These are phyloP conservation scores for Entomobrya multifasciata DNA, from an alignment of 2,888 invertebrate genomes.

Conservation along the genomic window DNA sequence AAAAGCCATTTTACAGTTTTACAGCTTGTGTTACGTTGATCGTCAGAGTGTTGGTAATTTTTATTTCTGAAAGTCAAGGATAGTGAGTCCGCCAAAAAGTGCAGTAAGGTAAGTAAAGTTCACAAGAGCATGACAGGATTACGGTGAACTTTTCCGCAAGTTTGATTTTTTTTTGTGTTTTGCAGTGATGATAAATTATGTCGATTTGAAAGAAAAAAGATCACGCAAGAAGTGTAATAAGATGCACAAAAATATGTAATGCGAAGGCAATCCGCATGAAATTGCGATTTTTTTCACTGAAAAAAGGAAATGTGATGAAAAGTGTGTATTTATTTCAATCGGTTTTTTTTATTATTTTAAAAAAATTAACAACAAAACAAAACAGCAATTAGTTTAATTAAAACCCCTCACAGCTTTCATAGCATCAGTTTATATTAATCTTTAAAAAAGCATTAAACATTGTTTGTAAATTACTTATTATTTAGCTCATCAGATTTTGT, in stretches of 20 bases:
- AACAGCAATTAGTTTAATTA: too few species aligned
- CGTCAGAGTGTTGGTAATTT: background rate
- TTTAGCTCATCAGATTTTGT: too few species aligned
- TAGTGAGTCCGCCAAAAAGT: slow-evolving; percentile 30
- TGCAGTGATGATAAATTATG: background rate
- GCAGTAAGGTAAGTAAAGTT: slow-evolving; percentile 35
- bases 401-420: too few species aligned
- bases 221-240: background rate
- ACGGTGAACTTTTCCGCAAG: slow-evolving; percentile 67
- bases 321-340: too few species aligned
- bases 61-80: background rate
- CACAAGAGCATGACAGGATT: slow-evolving; percentile 58
- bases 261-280: too few species aligned
- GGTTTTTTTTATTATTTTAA: too few species aligned
- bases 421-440: too few species aligned
- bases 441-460: background rate
- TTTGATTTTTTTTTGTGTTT: slow-evolving; percentile 27
- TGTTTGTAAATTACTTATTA: background rate
- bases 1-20: slow-evolving; percentile 45
- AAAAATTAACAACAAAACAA: background rate
- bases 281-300: too few species aligned
- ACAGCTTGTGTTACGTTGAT: too few species aligned
- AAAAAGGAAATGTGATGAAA: too few species aligned
- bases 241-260: background rate
- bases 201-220: background rate